These are phyloP conservation scores for Huso huso DNA, from an alignment of 2,797 vertebrate species.

Conservation along the genomic window DNA sequence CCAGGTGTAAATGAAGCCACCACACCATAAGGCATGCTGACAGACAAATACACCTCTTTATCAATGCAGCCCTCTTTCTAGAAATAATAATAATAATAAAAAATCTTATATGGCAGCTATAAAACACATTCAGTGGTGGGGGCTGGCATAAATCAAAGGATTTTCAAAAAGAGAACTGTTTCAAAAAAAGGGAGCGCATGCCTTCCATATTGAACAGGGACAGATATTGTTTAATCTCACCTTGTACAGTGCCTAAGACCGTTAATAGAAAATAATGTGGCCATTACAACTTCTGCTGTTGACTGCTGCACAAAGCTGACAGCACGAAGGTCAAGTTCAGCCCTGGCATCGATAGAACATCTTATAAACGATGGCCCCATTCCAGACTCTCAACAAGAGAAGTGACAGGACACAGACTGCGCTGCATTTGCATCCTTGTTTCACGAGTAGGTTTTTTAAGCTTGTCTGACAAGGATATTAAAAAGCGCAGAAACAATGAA, in stretches of 20 bases:
- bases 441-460: background rate
- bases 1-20: conserved; percentile 60
- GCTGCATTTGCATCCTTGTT: background rate
- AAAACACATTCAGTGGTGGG: conserved; percentile 6
- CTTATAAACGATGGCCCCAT: background rate
- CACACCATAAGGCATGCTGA: conserved; percentile 64
- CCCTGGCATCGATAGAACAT: background rate
- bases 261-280: background rate
- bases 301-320: background rate
- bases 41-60: conserved; percentile 88
- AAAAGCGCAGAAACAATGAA: background rate
- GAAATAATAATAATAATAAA: conserved; percentile 32
- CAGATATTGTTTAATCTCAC: conserved; percentile 8
- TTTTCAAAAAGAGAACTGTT: conserved; percentile 8
- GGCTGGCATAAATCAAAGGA: conserved; percentile 2
- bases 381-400: background rate
- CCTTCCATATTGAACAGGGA: conserved; percentile 5
- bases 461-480: background rate
- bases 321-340: background rate
- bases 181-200: conserved; percentile 2
- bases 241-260: background rate
- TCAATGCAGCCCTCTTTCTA: conserved; percentile 51
- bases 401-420: background rate
- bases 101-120: conserved; percentile 37
- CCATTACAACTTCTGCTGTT: background rate